phyloP scores from a whole-genome alignment of 1,140 invertebrate species.

The Melanaphis sacchari region DNA sequence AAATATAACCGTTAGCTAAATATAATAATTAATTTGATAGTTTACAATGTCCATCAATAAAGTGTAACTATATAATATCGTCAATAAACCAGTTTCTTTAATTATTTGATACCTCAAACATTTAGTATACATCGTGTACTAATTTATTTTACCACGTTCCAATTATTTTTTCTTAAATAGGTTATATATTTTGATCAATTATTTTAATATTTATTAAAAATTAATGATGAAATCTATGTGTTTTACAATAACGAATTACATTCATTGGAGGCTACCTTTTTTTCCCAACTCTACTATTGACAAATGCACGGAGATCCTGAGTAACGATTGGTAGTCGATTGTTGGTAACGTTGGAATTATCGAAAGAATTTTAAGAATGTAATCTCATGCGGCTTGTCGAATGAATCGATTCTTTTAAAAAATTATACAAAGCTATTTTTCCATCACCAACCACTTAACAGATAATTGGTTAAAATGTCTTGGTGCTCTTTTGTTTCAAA shows the following conservation, averaged over 20 bases:
- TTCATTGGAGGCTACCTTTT: background rate
- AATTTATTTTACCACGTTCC: background rate
- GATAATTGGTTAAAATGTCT: background rate
- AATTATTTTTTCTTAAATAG: background rate
- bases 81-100: background rate
- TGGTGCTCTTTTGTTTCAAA: conserved; percentile 34
- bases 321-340: conserved; percentile 5
- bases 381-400: background rate
- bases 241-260: background rate
- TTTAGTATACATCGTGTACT: background rate
- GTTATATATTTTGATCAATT: background rate
- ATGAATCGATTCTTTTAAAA: conserved; percentile 8
- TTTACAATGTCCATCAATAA: conserved; percentile 8
- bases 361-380: conserved; percentile 46
- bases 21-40: conserved; percentile 7
- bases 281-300: background rate
- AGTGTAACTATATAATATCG: background rate
- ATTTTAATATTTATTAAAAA: background rate
- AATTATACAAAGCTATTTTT: conserved; percentile 42
- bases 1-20: conserved; percentile 23
- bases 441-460: background rate
- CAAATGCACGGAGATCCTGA: background rate
- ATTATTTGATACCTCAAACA: background rate
- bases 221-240: background rate
- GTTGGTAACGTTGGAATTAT: conserved; percentile 13